Conservation (phyloP, 2,888 invertebrate genomes). For the Temnothorax ravouxi region DNA sequence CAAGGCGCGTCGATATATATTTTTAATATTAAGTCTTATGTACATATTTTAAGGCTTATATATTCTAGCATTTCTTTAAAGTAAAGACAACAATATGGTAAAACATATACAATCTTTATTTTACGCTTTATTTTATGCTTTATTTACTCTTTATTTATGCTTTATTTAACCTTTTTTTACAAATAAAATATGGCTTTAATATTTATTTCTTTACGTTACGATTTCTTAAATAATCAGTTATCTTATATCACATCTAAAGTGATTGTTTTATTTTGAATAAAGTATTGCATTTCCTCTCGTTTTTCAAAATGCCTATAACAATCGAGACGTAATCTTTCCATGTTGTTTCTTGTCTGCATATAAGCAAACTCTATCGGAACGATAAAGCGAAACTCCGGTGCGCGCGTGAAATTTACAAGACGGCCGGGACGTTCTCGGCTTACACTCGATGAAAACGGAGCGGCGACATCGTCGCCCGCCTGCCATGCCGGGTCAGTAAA, state of each 20-base stretch:
- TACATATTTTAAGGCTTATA: background rate
- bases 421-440: slow-evolving; percentile 34
- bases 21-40: slow-evolving; percentile 24
- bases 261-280: background rate
- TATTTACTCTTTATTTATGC: too few species aligned
- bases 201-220: background rate
- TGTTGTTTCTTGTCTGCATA: slow-evolving; percentile 12
- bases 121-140: too few species aligned
- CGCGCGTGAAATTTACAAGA: slow-evolving; percentile 42
- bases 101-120: background rate
- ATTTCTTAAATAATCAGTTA: background rate
- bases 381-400: slow-evolving; percentile 34
- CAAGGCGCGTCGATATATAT: background rate
- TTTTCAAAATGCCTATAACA: background rate
- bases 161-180: background rate
- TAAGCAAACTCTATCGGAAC: slow-evolving; percentile 19
- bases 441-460: slow-evolving; percentile 52
- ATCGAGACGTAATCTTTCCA: background rate
- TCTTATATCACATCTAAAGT: background rate
- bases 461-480: slow-evolving; percentile 19
- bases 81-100: background rate
- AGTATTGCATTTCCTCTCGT: background rate
- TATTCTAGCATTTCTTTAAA: background rate
- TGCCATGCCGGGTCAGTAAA: slow-evolving; percentile 67
- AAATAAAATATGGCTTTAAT: background rate